phyloP scores from a whole-genome alignment of 35 echinoderm and acorn worm genomes.

The Strongylocentrotus purpuratus region DNA sequence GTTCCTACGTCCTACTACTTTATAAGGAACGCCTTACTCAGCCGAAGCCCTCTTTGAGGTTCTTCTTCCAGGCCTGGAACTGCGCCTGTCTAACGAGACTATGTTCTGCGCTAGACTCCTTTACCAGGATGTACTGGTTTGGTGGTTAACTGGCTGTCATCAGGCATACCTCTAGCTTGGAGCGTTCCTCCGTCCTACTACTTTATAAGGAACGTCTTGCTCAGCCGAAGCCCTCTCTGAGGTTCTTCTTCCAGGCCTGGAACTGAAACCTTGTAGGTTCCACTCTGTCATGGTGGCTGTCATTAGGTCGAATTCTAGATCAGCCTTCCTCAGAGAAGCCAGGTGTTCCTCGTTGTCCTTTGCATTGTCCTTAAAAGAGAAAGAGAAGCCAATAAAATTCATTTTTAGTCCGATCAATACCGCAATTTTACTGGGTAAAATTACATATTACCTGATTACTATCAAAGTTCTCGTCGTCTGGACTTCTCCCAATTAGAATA shows the following conservation, averaged over 20 bases:
- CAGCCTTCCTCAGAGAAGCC: not conserved
- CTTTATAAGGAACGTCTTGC: not conserved
- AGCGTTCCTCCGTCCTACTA: no score
- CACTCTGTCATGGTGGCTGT: not conserved
- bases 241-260: not conserved
- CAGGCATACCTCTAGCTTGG: no score
- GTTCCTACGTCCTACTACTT: not conserved
- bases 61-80: not conserved
- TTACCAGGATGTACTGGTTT: not conserved
- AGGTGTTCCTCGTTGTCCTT: not conserved
- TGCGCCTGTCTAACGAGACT: not conserved
- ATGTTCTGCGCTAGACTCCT: not conserved
- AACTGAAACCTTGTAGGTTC: not conserved
- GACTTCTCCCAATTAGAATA: no score
- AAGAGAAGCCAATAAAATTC: not conserved
- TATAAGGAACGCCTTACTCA: not conserved
- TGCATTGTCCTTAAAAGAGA: not conserved
- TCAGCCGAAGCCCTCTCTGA: not conserved
- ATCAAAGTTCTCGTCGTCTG: no score
- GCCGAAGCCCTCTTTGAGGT: not conserved
- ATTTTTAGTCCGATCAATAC: no score
- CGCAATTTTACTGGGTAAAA: no score
- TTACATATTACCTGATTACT: no score
- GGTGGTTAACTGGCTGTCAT: no score
- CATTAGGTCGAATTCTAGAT: not conserved